Evolutionary conservation across 2,113 vertebrate genomes (phyloP), one percentile per base, ranked within the genome.

Genomic region (Chionis minor): DNA sequence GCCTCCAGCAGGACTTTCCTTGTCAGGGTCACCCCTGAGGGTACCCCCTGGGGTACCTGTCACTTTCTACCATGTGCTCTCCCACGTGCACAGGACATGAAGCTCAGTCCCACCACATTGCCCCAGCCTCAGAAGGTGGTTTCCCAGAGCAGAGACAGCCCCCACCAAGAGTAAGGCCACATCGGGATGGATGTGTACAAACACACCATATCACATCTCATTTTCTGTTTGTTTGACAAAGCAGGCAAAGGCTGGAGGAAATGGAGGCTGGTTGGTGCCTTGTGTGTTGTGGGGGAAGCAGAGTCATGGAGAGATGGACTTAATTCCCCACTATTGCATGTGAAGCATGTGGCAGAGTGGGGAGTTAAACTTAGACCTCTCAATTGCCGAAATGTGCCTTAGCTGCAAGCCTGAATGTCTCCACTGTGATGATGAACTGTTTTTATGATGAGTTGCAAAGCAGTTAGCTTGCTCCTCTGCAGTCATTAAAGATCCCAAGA

Each of bases 401-500:
- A 82, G 44, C 28, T 20, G 0, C 61, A 77, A 35, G 51, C 67
- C 38, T 59, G 56, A 63, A 78, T 35, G 19, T 52, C 32, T 84
- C 54, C 42, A 51, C 56, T 73, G n/a, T 70, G 74, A 51, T 85
- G 83, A 82, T 66, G 49, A 90, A 69, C 27, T 42, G 27, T 51
- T 67, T 89, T 96, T 88, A 66, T 80, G 32, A 91, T 49, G 58
- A 95, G 45, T 24, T 91, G 45, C 67, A 75, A 94, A 92, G 35
- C 65, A 73, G 62, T 80, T 91, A 84, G 15, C 32, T 84, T 85
- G 49, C 27, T 87, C 62, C 81, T 94, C 62, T 90, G 81, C 70
- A 85, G 58, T 45, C 74, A 47, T 92, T 90, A 92, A 90, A 82
- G 74, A 95, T 95, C 86, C 56, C 89, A 66, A 58, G 78, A 70